A percentile compares a stretch with the other conserved stretches of the same genome.
Evolutionary conservation across 1,140 invertebrate genomes (phyloP).

Genomic region (Drosophila ananassae): DNA sequence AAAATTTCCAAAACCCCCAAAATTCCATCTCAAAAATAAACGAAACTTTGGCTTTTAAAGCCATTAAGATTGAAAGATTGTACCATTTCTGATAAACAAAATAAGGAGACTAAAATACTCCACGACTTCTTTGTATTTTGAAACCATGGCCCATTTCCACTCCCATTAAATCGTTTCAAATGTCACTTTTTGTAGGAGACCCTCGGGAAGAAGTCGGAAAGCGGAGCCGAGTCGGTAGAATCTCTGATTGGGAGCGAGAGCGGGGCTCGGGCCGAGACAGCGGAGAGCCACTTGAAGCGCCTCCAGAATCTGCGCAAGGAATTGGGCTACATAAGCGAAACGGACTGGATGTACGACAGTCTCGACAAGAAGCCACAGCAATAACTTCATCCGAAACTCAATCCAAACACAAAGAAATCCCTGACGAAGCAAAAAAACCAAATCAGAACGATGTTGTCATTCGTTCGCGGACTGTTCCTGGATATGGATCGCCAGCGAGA

Average conservation of each 20-base stretch:
- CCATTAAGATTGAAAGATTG: too few relatives aligned
- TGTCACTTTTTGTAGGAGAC: neutral
- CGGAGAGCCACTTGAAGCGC: slow-evolving; percentile 86
- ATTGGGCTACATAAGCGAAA: slow-evolving; percentile 88
- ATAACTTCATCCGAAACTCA: slow-evolving; percentile 17
- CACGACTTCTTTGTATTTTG: too few relatives aligned
- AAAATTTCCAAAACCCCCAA: too few relatives aligned
- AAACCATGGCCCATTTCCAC: too few relatives aligned
- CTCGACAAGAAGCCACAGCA: slow-evolving; percentile 67
- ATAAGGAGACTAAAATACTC: too few relatives aligned
- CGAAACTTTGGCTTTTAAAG: too few relatives aligned
- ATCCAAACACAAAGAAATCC: neutral
- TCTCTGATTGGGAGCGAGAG: slow-evolving; percentile 45
- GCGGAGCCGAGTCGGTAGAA: slow-evolving; percentile 48
- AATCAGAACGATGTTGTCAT: slow-evolving; percentile 9
- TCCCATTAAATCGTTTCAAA: neutral
- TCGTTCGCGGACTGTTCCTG: neutral
- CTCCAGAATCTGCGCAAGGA: slow-evolving; percentile 88
- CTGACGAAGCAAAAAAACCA: neutral
- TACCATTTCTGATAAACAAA: too few relatives aligned
- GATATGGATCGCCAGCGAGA: slow-evolving; percentile 13
- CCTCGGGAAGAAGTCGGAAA: slow-evolving; percentile 51
- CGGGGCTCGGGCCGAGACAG: slow-evolving; percentile 49
- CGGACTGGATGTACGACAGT: slow-evolving; percentile 89
- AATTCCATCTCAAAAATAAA: too few relatives aligned